Evolutionary conservation across 2,113 vertebrate genomes (phyloP), one percentile per base, ranked within the genome.

Genomic region (Sander vitreus): DNA sequence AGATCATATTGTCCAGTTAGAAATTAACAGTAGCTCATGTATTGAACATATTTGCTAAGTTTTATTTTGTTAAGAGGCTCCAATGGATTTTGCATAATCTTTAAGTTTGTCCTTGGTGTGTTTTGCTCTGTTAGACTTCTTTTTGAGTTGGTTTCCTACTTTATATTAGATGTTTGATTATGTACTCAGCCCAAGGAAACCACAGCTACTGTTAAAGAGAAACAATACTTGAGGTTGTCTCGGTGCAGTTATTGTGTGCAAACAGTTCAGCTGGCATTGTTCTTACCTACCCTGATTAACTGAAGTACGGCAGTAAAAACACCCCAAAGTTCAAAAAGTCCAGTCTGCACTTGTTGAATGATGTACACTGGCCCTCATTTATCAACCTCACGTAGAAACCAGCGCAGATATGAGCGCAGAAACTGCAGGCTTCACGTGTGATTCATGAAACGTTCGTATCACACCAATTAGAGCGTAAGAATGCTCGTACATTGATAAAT

Each of bases 291-390:
- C 23, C 21, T 2, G 2, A 78, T 71, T 19, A 79, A 51, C 60
- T 39, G 25, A 70, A 51, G 25, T 51, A 43, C 4, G 39, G 47
- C 12, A 71, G 30, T 57, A 45, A 75, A 85, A 65, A 72, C 9
- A 47, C 48, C 11, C 23, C 21, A 30, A 67, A 60, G 53, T 82
- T 77, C 50, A 58, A 13, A 78, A 75, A 69, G 43, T 70, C 47
- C 30, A 4, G 33, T 50, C 16, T 11, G 7, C 72, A 72, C 68
- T 67, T 57, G 21, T 48, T 76, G 73, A 86, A 74, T 73, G 30
- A 60, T 76, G 23, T 51, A 36, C 53, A 58, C 27, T 27, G 27
- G 27, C 27, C 27, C 27, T 27, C 27, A 27, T 27, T 27, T 27
- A 27, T 27, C 27, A 27, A 27, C 2, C 27, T 27, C 2, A 2